Percentiles rank a stretch among this genome's conserved stretches.
phyloP scores from a whole-genome alignment of 1,140 invertebrate species.

The Conus betulinus region DNA sequence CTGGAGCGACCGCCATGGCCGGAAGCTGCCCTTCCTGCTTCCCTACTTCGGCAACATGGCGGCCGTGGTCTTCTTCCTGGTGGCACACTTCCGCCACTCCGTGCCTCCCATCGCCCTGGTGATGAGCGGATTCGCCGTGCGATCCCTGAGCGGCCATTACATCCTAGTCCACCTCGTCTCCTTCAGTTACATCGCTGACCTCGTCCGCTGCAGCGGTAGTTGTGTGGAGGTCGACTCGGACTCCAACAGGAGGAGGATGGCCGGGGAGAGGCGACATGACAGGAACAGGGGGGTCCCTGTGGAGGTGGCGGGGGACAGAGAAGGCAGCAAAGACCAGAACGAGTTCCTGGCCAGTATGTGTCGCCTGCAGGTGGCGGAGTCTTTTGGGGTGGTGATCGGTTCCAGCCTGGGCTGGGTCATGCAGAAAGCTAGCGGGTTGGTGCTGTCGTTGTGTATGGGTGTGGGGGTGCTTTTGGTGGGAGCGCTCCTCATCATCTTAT shows the following conservation, averaged over 20 bases:
- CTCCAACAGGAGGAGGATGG: not conserved
- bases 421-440: not conserved
- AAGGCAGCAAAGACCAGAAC: not conserved
- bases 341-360: not conserved
- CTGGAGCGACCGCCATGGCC: slow-evolving; percentile 8
- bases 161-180: slow-evolving; percentile 14
- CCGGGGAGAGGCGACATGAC: not conserved
- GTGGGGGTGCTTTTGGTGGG: not conserved
- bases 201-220: not conserved
- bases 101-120: not conserved
- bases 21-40: not conserved
- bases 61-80: not conserved
- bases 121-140: not conserved
- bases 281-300: not conserved
- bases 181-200: slow-evolving; percentile 7
- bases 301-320: not conserved
- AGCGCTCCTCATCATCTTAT: not conserved
- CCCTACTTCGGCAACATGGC: not conserved
- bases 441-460: not conserved
- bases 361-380: slow-evolving; percentile 9
- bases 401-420: not conserved
- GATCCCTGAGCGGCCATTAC: not conserved
- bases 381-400: not conserved
- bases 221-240: not conserved
- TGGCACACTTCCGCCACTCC: not conserved